A percentile compares a stretch with the other conserved stretches of the same genome.
These are phyloP conservation scores for Ornithoptera alexandrae DNA, from an alignment of 2,888 invertebrate genomes.

Conservation along the genomic window DNA sequence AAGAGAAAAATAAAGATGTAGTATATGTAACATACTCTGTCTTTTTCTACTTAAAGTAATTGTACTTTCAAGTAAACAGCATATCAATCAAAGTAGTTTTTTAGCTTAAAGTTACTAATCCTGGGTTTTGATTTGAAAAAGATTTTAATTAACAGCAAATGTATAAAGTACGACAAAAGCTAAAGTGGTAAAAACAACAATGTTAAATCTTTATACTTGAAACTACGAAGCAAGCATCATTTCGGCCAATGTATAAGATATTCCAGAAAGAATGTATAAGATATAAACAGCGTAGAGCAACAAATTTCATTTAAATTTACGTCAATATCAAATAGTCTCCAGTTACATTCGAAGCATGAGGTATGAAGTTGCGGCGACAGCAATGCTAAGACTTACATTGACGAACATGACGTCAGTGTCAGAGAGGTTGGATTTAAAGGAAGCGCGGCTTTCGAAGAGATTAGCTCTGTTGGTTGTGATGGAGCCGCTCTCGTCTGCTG, in stretches of 20 bases:
- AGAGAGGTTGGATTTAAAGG: slow-evolving; percentile 94
- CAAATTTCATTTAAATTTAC: not conserved
- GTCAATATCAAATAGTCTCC: not conserved
- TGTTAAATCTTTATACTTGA: not conserved
- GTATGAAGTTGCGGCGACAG: slow-evolving; percentile 35
- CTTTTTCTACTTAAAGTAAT: too few species aligned
- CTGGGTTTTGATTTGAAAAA: not conserved
- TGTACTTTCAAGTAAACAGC: not conserved
- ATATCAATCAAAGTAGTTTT: not conserved
- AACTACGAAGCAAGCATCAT: not conserved
- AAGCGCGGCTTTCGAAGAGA: slow-evolving; percentile 87
- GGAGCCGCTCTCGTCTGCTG: slow-evolving; percentile 86
- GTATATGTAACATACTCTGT: not conserved
- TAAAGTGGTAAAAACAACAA: not conserved
- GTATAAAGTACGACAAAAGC: not conserved
- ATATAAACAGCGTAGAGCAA: not conserved
- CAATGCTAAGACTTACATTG: slow-evolving; percentile 85
- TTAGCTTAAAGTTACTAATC: not conserved
- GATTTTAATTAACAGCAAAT: not conserved
- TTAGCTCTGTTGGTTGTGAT: slow-evolving; percentile 88
- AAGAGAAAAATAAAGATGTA: not conserved
- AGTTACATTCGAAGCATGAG: not conserved
- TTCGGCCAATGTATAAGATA: not conserved
- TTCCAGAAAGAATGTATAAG: not conserved
- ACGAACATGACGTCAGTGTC: slow-evolving; percentile 95